Conservation (phyloP, 35 echinoderm and acorn worm genomes). For the Strongylocentrotus purpuratus region DNA sequence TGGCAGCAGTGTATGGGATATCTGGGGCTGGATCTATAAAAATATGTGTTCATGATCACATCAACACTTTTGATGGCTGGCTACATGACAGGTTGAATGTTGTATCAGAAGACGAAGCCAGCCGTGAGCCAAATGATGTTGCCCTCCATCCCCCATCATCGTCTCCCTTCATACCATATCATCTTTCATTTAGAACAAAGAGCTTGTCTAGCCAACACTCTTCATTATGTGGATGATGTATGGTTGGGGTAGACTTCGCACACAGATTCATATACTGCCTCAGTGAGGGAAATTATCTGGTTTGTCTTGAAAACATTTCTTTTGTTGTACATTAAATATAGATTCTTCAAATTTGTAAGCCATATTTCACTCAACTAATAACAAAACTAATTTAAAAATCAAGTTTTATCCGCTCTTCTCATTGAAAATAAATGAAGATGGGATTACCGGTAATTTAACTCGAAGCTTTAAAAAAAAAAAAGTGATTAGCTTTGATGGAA, state of each 20-base stretch:
- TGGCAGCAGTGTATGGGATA: too few species aligned
- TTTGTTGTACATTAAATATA: background rate
- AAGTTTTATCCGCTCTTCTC: too few species aligned
- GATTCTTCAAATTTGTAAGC: too few species aligned
- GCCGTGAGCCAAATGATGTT: background rate
- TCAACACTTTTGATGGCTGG: too few species aligned
- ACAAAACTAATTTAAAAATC: too few species aligned
- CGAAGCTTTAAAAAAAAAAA: too few species aligned
- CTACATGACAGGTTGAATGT: background rate
- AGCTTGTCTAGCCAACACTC: background rate
- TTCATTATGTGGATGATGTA: background rate
- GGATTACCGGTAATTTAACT: too few species aligned
- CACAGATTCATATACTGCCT: background rate
- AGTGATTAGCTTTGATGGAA: too few species aligned
- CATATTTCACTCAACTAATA: too few species aligned
- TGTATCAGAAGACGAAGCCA: background rate
- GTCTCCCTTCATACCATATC: background rate
- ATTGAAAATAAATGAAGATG: too few species aligned
- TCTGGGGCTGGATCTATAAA: too few species aligned
- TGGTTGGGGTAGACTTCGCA: background rate
- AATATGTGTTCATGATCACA: too few species aligned
- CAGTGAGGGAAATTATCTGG: background rate
- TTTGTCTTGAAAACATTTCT: background rate
- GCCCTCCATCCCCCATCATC: background rate
- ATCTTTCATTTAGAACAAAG: constrained; percentile 19